Conservation (phyloP, 2,888 invertebrate genomes). For the Osmoderma eremita region DNA sequence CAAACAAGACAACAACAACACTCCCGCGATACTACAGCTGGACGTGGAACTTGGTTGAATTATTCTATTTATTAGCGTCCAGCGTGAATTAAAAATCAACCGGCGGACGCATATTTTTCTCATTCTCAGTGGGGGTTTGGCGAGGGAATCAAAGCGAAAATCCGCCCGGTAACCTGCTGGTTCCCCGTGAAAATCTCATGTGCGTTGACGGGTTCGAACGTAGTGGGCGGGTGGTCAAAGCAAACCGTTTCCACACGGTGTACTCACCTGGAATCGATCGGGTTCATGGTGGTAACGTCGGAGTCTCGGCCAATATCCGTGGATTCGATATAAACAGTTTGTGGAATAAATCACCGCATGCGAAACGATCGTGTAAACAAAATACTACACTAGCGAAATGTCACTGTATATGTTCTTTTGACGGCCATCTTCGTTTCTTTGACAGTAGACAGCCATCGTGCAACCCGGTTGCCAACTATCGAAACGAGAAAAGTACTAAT, state of each 20-base stretch:
- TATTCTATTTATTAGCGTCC: neutral
- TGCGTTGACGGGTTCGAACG: slow-evolving; percentile 35
- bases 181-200: slow-evolving; percentile 47
- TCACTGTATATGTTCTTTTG: slow-evolving; percentile 45
- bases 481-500: neutral
- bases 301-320: neutral
- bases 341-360: neutral
- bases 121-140: neutral
- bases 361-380: slow-evolving; percentile 38
- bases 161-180: neutral
- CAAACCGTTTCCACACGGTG: slow-evolving; percentile 6
- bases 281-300: slow-evolving; percentile 5
- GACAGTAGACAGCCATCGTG: slow-evolving; percentile 14
- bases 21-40: neutral
- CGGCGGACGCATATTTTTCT: neutral
- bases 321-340: neutral
- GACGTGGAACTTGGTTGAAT: neutral
- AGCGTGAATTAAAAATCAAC: neutral
- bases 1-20: slow-evolving; percentile 29
- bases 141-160: neutral
- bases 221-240: slow-evolving; percentile 48
- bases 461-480: neutral
- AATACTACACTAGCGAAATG: slow-evolving; percentile 40
- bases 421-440: slow-evolving; percentile 47
- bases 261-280: slow-evolving; percentile 21